Percentiles rank a stretch among this genome's conserved stretches.
These are phyloP conservation scores for Melitaea cinxia DNA, from an alignment of 1,140 invertebrate genomes.

Conservation along the genomic window DNA sequence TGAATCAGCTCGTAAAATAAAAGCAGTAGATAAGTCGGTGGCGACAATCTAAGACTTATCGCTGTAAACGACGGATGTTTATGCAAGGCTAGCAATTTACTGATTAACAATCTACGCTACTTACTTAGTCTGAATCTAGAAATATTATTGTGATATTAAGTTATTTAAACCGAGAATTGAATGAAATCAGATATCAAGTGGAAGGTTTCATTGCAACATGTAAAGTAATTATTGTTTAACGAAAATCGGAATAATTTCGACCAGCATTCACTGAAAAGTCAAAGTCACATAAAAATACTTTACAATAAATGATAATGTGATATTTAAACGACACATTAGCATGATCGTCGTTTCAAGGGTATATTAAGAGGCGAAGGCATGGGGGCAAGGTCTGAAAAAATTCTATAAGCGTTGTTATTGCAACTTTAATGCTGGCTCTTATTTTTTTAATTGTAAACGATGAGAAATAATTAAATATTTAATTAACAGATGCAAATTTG, in stretches of 20 bases:
- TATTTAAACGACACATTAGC: constrained; percentile 12
- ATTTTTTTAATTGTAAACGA: constrained; percentile 1
- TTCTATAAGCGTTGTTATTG: not conserved
- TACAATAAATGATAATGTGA: constrained; percentile 7
- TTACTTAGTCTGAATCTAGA: not conserved
- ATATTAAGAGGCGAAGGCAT: constrained; percentile 4
- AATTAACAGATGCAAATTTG: no score
- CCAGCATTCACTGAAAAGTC: not conserved
- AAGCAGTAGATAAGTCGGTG: constrained; percentile 49
- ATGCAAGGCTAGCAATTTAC: constrained; percentile 44
- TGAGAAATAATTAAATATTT: not conserved
- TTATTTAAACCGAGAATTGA: not conserved
- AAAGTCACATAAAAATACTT: constrained; percentile 11
- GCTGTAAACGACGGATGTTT: constrained; percentile 64
- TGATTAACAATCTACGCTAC: not conserved
- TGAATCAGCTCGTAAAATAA: constrained; percentile 40
- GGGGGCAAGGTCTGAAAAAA: constrained; percentile 8
- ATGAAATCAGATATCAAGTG: no score
- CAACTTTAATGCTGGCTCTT: not conserved
- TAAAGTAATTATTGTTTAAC: not conserved
- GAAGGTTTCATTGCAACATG: not conserved
- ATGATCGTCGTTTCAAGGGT: constrained; percentile 9
- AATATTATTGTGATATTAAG: not conserved
- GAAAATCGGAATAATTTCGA: not conserved
- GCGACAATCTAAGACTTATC: constrained; percentile 52